phyloP scores from a whole-genome alignment of 2,113 vertebrate genomes.

The Euleptes europaea region DNA sequence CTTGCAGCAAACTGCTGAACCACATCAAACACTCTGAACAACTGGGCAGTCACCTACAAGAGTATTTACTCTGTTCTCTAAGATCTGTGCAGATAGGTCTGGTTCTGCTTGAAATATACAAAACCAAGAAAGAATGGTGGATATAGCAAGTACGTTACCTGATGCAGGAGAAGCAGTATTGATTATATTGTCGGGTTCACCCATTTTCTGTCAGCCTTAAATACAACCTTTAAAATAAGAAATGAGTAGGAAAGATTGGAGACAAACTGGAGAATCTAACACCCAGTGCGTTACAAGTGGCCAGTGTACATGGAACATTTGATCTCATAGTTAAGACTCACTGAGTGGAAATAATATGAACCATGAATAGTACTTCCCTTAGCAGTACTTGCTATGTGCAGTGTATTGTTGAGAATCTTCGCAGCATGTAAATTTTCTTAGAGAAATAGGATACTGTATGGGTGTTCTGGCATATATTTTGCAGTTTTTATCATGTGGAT shows the following conservation, averaged over 20 bases:
- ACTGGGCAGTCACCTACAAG: background rate
- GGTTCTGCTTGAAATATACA: too few species aligned
- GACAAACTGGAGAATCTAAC: background rate
- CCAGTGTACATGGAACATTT: conserved; percentile 31
- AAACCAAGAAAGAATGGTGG: background rate
- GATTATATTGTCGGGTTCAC: background rate
- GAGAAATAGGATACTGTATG: conserved; percentile 34
- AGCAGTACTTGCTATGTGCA: conserved; percentile 49
- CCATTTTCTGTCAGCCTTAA: background rate
- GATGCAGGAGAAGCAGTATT: background rate
- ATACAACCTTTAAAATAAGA: background rate
- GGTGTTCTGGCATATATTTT: conserved; percentile 24
- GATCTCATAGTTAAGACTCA: conserved; percentile 49
- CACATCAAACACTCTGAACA: background rate
- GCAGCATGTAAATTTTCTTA: conserved; percentile 58
- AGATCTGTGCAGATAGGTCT: background rate
- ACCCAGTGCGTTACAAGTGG: background rate
- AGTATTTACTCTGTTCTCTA: background rate
- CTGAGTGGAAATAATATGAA: conserved; percentile 63
- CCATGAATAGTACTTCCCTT: conserved; percentile 66
- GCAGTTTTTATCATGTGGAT: conserved; percentile 32
- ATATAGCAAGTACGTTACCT: background rate
- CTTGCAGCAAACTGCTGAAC: background rate
- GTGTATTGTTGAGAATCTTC: conserved; percentile 68
- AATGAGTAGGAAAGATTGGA: background rate